These are phyloP conservation scores for Drosophila austrosaltans DNA, from an alignment of 2,888 invertebrate species.

Conservation along the genomic window DNA sequence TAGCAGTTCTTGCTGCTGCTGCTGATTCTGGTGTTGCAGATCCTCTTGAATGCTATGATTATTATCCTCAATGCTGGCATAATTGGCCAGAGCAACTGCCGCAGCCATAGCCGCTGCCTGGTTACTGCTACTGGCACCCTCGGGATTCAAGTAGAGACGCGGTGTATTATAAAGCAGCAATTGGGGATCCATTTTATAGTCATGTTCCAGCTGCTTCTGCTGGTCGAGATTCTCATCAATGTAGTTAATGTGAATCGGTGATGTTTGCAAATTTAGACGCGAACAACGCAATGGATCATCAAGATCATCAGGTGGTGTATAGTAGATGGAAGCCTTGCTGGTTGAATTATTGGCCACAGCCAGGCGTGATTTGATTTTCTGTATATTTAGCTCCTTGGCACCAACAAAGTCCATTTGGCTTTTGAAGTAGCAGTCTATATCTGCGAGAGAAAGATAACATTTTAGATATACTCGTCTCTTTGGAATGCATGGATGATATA, in stretches of 20 bases:
- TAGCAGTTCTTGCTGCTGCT: conserved; percentile 31
- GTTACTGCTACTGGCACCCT: conserved; percentile 60
- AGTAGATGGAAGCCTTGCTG: conserved; percentile 90
- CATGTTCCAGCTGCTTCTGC: conserved; percentile 69
- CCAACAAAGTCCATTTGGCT: conserved; percentile 75
- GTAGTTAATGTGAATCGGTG: conserved; percentile 85
- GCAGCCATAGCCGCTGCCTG: conserved; percentile 56
- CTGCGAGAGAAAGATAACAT: conserved; percentile 53
- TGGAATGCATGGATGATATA: neutral
- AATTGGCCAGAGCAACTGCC: conserved; percentile 45
- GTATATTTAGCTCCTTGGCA: conserved; percentile 74
- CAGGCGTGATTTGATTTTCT: conserved; percentile 77
- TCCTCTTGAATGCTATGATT: conserved; percentile 43
- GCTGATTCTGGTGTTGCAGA: neutral
- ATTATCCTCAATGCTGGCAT: conserved; percentile 79
- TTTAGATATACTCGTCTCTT: neutral
- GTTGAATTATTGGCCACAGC: conserved; percentile 83
- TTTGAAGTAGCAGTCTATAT: conserved; percentile 83
- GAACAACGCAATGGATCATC: conserved; percentile 67
- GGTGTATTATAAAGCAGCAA: conserved; percentile 64
- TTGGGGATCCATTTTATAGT: conserved; percentile 70
- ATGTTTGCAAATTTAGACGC: conserved; percentile 82
- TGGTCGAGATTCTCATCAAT: conserved; percentile 81
- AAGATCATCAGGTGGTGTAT: conserved; percentile 86
- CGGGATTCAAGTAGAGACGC: conserved; percentile 62